Percentiles rank a stretch among this genome's conserved stretches.
These are phyloP conservation scores for Pogonus chalceus DNA, from an alignment of 1,140 invertebrate species.

Conservation along the genomic window DNA sequence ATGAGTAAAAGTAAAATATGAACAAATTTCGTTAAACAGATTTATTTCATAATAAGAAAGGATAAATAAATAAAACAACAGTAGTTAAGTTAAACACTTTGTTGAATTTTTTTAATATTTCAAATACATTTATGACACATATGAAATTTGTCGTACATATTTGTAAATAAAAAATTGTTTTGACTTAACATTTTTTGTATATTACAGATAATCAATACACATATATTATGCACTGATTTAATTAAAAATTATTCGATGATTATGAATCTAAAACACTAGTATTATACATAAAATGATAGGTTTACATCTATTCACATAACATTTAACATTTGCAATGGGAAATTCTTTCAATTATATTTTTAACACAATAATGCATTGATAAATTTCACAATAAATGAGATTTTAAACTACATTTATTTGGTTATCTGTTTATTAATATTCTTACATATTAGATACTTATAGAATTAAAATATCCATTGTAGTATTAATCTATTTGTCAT, in stretches of 20 bases:
- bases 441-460: neutral
- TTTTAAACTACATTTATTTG: too few relatives aligned
- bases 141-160: slow-evolving; percentile 6
- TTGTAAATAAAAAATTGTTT: neutral
- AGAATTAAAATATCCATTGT: too few relatives aligned
- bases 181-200: neutral
- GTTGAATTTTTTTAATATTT: slow-evolving; percentile 2
- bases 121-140: slow-evolving; percentile 7
- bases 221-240: neutral
- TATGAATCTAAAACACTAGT: neutral
- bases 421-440: neutral
- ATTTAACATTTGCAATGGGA: neutral
- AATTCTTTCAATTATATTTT: neutral
- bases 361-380: too few relatives aligned
- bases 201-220: neutral
- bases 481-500: neutral
- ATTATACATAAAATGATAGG: slow-evolving; percentile 1
- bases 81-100: slow-evolving; percentile 5
- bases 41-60: too few relatives aligned
- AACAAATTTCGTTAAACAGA: too few relatives aligned
- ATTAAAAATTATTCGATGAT: neutral
- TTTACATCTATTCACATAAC: neutral
- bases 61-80: too few relatives aligned
- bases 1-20: too few relatives aligned
- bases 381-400: too few relatives aligned